These are phyloP conservation scores for Ailuropoda melanoleuca DNA, from an alignment of 2,113 vertebrate genomes.

Conservation along the genomic window DNA sequence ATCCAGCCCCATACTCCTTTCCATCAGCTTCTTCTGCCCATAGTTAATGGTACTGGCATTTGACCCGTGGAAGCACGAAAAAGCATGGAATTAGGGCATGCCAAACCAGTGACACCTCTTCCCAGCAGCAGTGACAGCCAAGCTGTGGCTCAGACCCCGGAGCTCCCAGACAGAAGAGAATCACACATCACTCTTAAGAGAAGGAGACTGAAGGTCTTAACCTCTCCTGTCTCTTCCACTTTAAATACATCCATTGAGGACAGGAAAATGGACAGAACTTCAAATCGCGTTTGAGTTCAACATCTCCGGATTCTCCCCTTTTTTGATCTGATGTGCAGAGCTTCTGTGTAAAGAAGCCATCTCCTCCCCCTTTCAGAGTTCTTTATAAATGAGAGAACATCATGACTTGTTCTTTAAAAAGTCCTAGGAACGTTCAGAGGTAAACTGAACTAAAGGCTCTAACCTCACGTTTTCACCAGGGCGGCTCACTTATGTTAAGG, in stretches of 20 bases:
- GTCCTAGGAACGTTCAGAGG: background rate
- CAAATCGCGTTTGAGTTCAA: slow-evolving; percentile 47
- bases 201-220: slow-evolving; percentile 57
- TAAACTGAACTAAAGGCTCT: background rate
- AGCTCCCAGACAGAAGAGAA: slow-evolving; percentile 1
- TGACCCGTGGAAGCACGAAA: slow-evolving; percentile 27
- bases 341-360: background rate
- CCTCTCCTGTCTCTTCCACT: slow-evolving; percentile 56
- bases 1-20: slow-evolving; percentile 38
- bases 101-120: slow-evolving; percentile 45
- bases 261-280: slow-evolving; percentile 36
- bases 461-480: background rate
- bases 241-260: slow-evolving; percentile 7
- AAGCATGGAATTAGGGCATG: slow-evolving; percentile 36
- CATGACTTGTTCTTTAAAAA: background rate
- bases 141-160: slow-evolving; percentile 42
- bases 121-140: slow-evolving; percentile 53
- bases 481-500: background rate
- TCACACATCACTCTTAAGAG: slow-evolving; percentile 39
- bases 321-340: background rate
- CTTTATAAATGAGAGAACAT: background rate
- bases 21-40: background rate
- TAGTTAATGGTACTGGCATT: background rate
- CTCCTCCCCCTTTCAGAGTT: background rate
- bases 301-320: background rate